phyloP scores from a whole-genome alignment of 2,888 invertebrate species.

The Oligia latruncula region DNA sequence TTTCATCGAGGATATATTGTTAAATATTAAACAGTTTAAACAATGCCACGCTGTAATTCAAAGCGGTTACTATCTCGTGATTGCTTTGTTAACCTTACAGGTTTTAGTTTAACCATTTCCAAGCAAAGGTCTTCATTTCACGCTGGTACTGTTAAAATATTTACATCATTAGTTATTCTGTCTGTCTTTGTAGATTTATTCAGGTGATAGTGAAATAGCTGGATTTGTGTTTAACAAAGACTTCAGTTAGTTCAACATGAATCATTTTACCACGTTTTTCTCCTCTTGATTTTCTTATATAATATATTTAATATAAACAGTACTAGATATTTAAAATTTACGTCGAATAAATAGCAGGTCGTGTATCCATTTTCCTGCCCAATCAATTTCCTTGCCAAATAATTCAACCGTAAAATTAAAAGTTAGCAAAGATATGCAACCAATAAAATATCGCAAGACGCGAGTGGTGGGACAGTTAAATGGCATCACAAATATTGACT shows the following conservation, averaged over 20 bases:
- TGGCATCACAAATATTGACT: conserved; percentile 87
- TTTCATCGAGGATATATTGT: conserved; percentile 49
- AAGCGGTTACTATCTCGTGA: conserved; percentile 37
- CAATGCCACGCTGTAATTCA: conserved; percentile 55
- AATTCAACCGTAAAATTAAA: conserved; percentile 63
- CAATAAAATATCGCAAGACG: conserved; percentile 78
- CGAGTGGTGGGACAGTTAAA: conserved; percentile 79
- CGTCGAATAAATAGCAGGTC: not conserved
- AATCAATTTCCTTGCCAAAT: conserved; percentile 27
- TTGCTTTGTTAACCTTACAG: conserved; percentile 47
- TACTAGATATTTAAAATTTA: not conserved
- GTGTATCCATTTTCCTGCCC: not conserved
- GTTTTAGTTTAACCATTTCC: conserved; percentile 41
- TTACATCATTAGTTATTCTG: conserved; percentile 53
- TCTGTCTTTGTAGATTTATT: conserved; percentile 40
- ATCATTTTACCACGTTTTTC: not conserved
- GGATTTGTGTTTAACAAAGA: conserved; percentile 37
- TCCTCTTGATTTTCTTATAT: not conserved
- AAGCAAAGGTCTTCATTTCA: conserved; percentile 41
- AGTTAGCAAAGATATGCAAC: conserved; percentile 70
- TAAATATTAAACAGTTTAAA: conserved; percentile 58
- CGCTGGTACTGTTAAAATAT: conserved; percentile 48
- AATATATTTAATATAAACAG: not conserved
- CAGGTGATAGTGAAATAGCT: conserved; percentile 25
- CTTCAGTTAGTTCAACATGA: conserved; percentile 15